These are phyloP conservation scores for Sesamia nonagrioides DNA, from an alignment of 1,140 invertebrate genomes.

Conservation along the genomic window DNA sequence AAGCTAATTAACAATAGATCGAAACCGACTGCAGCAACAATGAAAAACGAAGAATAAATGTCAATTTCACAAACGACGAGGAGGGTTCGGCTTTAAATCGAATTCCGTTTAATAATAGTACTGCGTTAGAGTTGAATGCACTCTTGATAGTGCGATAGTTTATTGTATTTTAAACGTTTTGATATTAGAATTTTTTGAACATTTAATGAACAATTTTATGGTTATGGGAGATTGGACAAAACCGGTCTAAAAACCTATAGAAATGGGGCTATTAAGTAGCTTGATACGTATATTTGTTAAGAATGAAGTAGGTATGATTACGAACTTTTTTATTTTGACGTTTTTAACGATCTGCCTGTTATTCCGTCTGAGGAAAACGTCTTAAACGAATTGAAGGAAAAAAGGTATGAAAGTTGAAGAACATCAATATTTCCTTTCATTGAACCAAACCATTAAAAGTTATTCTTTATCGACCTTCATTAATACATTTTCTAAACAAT, in stretches of 20 bases:
- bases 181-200: slow-evolving; percentile 63
- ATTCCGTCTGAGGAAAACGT: too few species aligned
- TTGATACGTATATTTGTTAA: neutral
- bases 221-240: neutral
- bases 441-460: too few species aligned
- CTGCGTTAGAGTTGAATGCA: slow-evolving; percentile 84
- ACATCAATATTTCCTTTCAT: too few species aligned
- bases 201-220: slow-evolving; percentile 41
- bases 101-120: slow-evolving; percentile 87
- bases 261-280: neutral
- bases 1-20: slow-evolving; percentile 87
- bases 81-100: slow-evolving; percentile 87
- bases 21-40: slow-evolving; percentile 83
- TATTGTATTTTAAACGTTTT: slow-evolving; percentile 79
- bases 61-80: slow-evolving; percentile 86
- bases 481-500: too few species aligned
- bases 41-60: slow-evolving; percentile 87
- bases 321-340: too few species aligned
- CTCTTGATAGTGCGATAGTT: slow-evolving; percentile 83
- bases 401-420: too few species aligned
- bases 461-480: too few species aligned
- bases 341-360: too few species aligned
- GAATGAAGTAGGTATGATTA: too few species aligned
- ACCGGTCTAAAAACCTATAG: neutral
- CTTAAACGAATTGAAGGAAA: too few species aligned